phyloP scores from a whole-genome alignment of 2,888 invertebrate species.

The Apamea monoglypha region DNA sequence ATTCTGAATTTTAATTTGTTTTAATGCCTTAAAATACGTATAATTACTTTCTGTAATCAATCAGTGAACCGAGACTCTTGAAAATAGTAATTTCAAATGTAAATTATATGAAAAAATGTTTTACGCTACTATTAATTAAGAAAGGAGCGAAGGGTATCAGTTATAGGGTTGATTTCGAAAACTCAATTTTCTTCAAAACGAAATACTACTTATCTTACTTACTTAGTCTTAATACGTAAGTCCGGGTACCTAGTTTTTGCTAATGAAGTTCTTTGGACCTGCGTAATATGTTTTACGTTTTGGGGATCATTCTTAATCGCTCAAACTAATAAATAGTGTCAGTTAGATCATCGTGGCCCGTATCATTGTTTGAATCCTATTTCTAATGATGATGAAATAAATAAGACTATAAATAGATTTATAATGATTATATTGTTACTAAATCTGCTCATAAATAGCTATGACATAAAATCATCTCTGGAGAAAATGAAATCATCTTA shows the following conservation, averaged over 20 bases:
- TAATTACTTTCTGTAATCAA: constrained; percentile 40
- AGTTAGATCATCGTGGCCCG: neutral
- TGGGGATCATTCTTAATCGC: neutral
- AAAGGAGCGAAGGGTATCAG: neutral
- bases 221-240: neutral
- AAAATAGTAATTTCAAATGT: constrained; percentile 14
- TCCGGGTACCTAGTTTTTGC: neutral
- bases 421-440: constrained; percentile 12
- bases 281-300: neutral
- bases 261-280: neutral
- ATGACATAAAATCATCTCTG: constrained; percentile 30
- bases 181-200: neutral
- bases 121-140: neutral
- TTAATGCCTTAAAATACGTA: constrained; percentile 36
- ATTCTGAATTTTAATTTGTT: constrained; percentile 52
- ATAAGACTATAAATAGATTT: neutral
- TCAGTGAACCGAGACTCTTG: constrained; percentile 11
- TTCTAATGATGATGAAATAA: constrained; percentile 1
- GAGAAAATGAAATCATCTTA: constrained; percentile 49
- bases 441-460: constrained; percentile 9
- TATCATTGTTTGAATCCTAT: neutral
- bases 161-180: neutral
- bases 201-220: neutral
- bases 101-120: constrained; percentile 1
- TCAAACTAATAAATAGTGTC: neutral